phyloP scores from a whole-genome alignment of 2,113 vertebrate genomes.

The Epinephelus moara region DNA sequence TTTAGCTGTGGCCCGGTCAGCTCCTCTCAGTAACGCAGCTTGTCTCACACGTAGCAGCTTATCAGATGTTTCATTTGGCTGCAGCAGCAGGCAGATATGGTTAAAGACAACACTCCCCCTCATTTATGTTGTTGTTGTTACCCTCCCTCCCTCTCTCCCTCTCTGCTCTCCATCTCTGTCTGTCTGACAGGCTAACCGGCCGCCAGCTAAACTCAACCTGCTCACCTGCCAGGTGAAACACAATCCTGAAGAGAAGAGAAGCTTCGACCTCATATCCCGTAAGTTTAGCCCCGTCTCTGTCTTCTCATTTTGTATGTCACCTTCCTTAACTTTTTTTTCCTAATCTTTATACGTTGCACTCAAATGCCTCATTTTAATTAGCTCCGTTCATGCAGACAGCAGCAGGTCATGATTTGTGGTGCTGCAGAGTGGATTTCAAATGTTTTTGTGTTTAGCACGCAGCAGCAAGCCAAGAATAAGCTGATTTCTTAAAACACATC shows the following conservation, averaged over 20 bases:
- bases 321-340: neutral
- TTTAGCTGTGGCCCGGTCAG: neutral
- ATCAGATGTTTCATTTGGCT: slow-evolving; percentile 59
- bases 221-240: slow-evolving; percentile 99
- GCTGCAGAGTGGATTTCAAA: neutral
- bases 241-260: slow-evolving; percentile 98
- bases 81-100: slow-evolving; percentile 11
- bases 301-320: neutral
- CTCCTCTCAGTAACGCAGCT: neutral
- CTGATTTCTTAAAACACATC: neutral
- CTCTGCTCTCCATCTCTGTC: neutral
- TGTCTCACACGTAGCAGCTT: slow-evolving; percentile 30
- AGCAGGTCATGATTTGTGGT: neutral
- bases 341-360: neutral
- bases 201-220: slow-evolving; percentile 99
- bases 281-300: slow-evolving; percentile 67
- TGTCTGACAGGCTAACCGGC: slow-evolving; percentile 90
- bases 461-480: neutral
- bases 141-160: neutral
- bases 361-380: slow-evolving; percentile 13
- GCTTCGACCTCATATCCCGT: slow-evolving; percentile 99
- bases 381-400: neutral
- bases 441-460: neutral
- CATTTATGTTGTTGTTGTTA: slow-evolving; percentile 1
- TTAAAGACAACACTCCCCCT: slow-evolving; percentile 36